A percentile compares a stretch with the other conserved stretches of the same genome.
Conservation (phyloP, 2,888 invertebrate species). For the Zygaena filipendulae region DNA sequence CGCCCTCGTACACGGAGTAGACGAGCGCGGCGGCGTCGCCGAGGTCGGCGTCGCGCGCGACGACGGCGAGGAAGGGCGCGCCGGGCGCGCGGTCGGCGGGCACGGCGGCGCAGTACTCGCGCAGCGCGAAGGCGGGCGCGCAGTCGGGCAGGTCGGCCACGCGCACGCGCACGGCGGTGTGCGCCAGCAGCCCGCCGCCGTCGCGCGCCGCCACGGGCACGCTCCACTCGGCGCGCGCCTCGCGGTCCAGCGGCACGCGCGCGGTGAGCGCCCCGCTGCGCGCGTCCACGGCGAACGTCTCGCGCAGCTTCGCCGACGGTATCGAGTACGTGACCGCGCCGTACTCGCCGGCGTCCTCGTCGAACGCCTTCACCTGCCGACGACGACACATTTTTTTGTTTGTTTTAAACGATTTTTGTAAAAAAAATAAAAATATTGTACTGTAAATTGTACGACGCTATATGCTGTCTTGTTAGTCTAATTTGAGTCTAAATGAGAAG, state of each 20-base stretch:
- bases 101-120: conserved; percentile 81
- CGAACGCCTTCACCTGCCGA: conserved; percentile 76
- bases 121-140: conserved; percentile 78
- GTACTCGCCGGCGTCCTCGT: conserved; percentile 84
- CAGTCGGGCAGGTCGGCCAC: conserved; percentile 89
- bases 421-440: no score
- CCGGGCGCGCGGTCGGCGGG: conserved; percentile 50
- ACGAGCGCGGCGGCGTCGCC: conserved; percentile 76
- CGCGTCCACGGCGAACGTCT: conserved; percentile 79
- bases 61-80: conserved; percentile 40
- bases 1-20: conserved; percentile 81
- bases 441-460: no score
- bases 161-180: conserved; percentile 80
- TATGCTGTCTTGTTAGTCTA: no score
- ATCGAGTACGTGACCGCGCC: conserved; percentile 82
- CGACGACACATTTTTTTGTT: no score
- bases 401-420: no score
- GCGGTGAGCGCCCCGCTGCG: conserved; percentile 77
- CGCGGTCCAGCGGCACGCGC: conserved; percentile 78
- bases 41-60: conserved; percentile 83
- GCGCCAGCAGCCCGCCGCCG: conserved; percentile 81
- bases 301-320: conserved; percentile 76
- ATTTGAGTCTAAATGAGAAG: no score
- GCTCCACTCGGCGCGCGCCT: conserved; percentile 64
- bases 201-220: conserved; percentile 86